Evolutionary conservation across 2,113 vertebrate species (phyloP).

Genomic region (Tamias sibiricus): DNA sequence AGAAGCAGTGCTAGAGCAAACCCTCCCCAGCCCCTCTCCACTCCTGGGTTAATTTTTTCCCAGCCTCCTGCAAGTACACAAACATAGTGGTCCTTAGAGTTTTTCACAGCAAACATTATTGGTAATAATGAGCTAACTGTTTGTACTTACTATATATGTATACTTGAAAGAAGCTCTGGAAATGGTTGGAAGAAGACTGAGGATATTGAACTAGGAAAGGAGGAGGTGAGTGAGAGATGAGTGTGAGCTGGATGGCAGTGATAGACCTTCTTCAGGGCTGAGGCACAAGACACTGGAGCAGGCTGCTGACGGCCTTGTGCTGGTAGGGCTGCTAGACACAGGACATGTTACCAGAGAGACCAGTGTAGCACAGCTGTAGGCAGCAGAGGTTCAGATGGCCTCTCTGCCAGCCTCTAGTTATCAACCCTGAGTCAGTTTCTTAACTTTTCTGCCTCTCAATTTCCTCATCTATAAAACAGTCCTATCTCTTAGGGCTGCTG

Average conservation of each 20-base stretch:
- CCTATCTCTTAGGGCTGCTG: neutral
- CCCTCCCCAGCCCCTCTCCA: neutral
- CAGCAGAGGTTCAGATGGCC: neutral
- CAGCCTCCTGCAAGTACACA: neutral
- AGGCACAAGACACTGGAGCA: no score
- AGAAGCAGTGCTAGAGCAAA: neutral
- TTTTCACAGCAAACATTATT: neutral
- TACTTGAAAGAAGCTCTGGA: neutral
- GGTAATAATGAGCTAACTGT: neutral
- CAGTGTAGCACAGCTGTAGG: fast-evolving
- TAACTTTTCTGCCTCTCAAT: neutral
- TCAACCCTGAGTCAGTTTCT: neutral
- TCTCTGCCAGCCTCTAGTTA: neutral
- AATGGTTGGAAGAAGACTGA: neutral
- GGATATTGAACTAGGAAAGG: neutral
- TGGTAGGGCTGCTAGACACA: neutral
- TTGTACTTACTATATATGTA: neutral
- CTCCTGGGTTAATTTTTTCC: neutral
- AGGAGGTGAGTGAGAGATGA: neutral
- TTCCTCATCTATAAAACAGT: neutral
- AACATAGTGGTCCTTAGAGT: neutral
- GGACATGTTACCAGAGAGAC: neutral
- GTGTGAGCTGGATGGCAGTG: fast-evolving
- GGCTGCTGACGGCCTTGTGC: neutral
- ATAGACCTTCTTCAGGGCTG: neutral